Conservation (phyloP, 2,888 invertebrate species). For the Nomada goodeniana region DNA sequence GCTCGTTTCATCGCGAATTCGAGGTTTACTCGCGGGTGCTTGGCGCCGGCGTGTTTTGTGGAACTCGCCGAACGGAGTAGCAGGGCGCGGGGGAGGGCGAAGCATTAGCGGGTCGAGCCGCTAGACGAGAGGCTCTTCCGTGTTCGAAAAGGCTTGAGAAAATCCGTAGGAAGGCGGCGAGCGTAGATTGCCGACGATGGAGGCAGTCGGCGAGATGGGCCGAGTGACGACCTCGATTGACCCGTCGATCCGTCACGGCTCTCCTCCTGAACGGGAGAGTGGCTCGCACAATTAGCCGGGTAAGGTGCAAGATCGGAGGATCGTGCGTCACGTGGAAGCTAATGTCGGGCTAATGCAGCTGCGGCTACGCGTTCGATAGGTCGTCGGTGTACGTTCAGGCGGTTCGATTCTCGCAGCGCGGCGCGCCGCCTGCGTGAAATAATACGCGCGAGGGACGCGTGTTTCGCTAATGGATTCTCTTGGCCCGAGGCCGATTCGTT, state of each 20-base stretch:
- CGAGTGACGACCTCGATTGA: constrained; percentile 74
- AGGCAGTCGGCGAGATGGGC: constrained; percentile 53
- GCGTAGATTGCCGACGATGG: constrained; percentile 36
- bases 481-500: constrained; percentile 76
- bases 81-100: no score
- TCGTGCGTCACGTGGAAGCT: constrained; percentile 73
- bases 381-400: constrained; percentile 10
- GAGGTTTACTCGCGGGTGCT: background rate
- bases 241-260: constrained; percentile 73
- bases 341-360: constrained; percentile 69
- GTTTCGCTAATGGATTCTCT: constrained; percentile 79
- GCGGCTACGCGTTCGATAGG: constrained; percentile 32
- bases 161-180: constrained; percentile 42
- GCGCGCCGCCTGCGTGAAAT: constrained; percentile 53
- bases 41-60: background rate
- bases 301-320: constrained; percentile 71
- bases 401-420: constrained; percentile 24
- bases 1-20: background rate
- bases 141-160: constrained; percentile 49
- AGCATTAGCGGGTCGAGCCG: background rate
- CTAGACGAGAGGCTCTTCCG: constrained; percentile 32
- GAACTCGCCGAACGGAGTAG: background rate
- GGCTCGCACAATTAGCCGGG: constrained; percentile 71
- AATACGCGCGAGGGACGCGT: constrained; percentile 74
- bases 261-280: constrained; percentile 56